phyloP scores from a whole-genome alignment of 2,888 invertebrate genomes.

The Diloba caeruleocephala region DNA sequence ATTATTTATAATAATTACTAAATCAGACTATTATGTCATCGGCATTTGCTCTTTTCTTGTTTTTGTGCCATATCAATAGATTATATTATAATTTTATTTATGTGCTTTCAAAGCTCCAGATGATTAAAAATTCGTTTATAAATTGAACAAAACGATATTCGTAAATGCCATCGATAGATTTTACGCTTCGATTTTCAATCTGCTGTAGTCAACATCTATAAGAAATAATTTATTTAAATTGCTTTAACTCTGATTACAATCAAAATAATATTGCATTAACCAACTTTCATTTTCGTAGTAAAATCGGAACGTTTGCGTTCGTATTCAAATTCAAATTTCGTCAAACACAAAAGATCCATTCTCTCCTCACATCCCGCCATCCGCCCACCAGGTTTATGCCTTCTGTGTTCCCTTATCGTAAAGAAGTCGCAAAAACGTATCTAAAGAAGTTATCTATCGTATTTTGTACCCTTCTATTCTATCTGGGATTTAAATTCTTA shows the following conservation, averaged over 20 bases:
- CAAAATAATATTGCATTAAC: slow-evolving; percentile 38
- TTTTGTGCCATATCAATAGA: too few relatives aligned
- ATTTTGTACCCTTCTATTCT: slow-evolving; percentile 50
- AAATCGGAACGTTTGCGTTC: slow-evolving; percentile 33
- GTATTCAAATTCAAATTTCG: slow-evolving; percentile 53
- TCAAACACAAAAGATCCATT: slow-evolving; percentile 51
- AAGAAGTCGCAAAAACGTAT: slow-evolving; percentile 51
- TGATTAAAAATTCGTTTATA: too few relatives aligned
- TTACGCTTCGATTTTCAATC: slow-evolving; percentile 18
- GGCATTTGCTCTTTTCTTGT: too few relatives aligned
- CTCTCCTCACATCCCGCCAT: slow-evolving; percentile 35
- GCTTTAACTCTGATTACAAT: slow-evolving; percentile 36
- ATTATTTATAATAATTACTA: too few relatives aligned
- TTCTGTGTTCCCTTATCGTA: slow-evolving; percentile 43
- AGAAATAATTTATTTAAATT: slow-evolving; percentile 44
- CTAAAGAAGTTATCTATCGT: slow-evolving; percentile 46
- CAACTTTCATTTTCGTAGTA: slow-evolving; percentile 45
- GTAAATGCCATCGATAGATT: neutral
- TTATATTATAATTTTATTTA: too few relatives aligned
- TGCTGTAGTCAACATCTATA: slow-evolving; percentile 19
- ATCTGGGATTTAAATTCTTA: slow-evolving; percentile 47
- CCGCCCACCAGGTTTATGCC: slow-evolving; percentile 36
- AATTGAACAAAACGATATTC: too few relatives aligned
- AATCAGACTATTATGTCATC: too few relatives aligned
- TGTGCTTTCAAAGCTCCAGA: too few relatives aligned